phyloP scores from a whole-genome alignment of 2,888 invertebrate genomes.

The Drosophila tanythrix region DNA sequence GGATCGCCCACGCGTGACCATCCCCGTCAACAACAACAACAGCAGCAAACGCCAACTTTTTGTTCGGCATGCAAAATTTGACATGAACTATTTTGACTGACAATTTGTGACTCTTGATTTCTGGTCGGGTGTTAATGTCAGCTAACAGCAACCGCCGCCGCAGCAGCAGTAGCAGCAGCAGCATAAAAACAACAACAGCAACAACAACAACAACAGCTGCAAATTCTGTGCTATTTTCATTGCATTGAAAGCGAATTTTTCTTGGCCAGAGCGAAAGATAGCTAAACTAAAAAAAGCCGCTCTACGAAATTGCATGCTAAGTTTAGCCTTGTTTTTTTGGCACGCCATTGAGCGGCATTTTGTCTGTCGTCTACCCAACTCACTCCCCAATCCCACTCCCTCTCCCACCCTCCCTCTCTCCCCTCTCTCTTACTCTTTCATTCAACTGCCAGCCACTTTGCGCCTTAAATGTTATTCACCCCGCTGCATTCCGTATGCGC shows the following conservation, averaged over 20 bases:
- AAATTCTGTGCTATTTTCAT: constrained; percentile 70
- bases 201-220: constrained; percentile 4
- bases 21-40: constrained; percentile 15
- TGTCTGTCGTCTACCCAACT: constrained; percentile 15
- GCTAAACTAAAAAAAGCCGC: constrained; percentile 13
- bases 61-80: constrained; percentile 63
- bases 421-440: neutral
- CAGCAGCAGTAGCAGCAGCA: neutral
- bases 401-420: constrained; percentile 1
- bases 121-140: constrained; percentile 59
- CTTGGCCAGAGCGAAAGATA: constrained; percentile 41
- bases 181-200: neutral
- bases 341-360: constrained; percentile 79
- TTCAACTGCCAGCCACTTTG: constrained; percentile 11
- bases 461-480: constrained; percentile 72
- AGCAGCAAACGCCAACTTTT: constrained; percentile 9
- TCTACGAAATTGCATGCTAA: constrained; percentile 73
- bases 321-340: constrained; percentile 80
- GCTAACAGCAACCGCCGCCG: constrained; percentile 8
- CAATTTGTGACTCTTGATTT: constrained; percentile 60
- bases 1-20: constrained; percentile 65
- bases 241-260: constrained; percentile 73
- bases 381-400: constrained; percentile 3
- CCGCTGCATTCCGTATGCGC: constrained; percentile 73
- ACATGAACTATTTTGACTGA: constrained; percentile 62